Base-by-base conservation (phyloP, 2,888 invertebrate species). In the Orchesella flavescens region DNA sequence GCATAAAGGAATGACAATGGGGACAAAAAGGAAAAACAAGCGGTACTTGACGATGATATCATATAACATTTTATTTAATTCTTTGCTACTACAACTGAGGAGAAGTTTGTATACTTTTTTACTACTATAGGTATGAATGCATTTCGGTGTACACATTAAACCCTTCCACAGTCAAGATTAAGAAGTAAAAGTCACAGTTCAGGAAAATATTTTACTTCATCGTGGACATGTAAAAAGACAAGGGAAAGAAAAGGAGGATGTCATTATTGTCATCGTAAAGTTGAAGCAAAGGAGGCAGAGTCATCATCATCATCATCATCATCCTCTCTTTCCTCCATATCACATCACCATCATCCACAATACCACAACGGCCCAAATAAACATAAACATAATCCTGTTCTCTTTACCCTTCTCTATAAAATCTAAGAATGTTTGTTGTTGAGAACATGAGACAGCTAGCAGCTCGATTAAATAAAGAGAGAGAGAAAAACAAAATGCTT, bases 191-290 rank as follows among this genome's bases (percentile, higher is more conserved):
- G 85, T 85, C 85, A 80, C 24, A 75, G 85, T 80, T 81, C 78
- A 76, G 74, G 81, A 59, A 84, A 84, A 85, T 85, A 85, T 84
- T 84, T 85, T 71, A 85, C 82, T 63, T 71, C 61, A 49, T 49
- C 81, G 85, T 53, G 69, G 85, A 85, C 85, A 84, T 63, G 61
- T 79, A 80, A 77, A 74, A 80, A 80, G 77, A 85, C 85, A 83
- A 77, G 76, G 76, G 61, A 72, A 85, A 81, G 75, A 63, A 78
- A 74, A 71, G 61, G 85, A 73, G 74, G 69, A 77, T 79, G 84
- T 85, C 82, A 84, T 85, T 85, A 84, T 81, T 84, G 85, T 85
- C 85, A 85, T 85, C 85, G 71, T 85, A 85, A 85, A 85, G 55
- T 84, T 72, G 12, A 23, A 63, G 71, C 59, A 69, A 82, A 76